Conservation (phyloP, 2,113 vertebrate species). For the Ophthalmolycus amberensis region DNA sequence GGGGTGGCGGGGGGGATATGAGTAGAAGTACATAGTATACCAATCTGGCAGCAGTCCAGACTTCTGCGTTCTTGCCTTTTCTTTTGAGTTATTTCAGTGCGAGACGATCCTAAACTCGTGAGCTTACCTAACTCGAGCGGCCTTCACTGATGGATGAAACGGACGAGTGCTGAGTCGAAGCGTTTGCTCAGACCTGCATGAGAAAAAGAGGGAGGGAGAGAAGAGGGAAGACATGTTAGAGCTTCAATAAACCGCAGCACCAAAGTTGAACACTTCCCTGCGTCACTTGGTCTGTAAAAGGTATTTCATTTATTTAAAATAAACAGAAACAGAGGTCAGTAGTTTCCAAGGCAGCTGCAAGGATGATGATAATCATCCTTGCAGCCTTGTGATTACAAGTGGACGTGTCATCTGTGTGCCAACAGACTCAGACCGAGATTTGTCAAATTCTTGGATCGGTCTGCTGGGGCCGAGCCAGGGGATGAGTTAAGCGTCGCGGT, state of each 20-base stretch:
- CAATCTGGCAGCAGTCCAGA: constrained; percentile 46
- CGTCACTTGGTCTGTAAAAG: not conserved
- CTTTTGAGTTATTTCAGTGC: not conserved
- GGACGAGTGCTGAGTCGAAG: not conserved
- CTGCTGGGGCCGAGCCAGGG: constrained; percentile 23
- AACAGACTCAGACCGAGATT: constrained; percentile 49
- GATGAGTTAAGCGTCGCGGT: constrained; percentile 44
- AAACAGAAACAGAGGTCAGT: not conserved
- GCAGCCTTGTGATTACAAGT: constrained; percentile 37
- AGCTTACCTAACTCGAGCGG: constrained; percentile 48
- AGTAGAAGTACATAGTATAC: constrained; percentile 13
- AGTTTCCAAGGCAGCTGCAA: constrained; percentile 26
- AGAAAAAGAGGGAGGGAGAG: not conserved
- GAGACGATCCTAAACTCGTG: not conserved
- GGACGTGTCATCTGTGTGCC: constrained; percentile 8
- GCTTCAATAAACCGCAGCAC: not conserved
- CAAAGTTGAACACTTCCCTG: not conserved
- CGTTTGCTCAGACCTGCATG: constrained; percentile 49
- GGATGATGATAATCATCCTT: constrained; percentile 29
- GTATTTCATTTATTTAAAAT: not conserved
- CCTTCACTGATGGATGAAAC: constrained; percentile 34
- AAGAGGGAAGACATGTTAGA: constrained; percentile 12
- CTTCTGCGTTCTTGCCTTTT: constrained; percentile 17
- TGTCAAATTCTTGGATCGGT: constrained; percentile 54
- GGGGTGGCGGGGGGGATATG: not conserved